These are phyloP conservation scores for Pleuronectes platessa DNA, from an alignment of 2,113 vertebrate species.

Conservation along the genomic window DNA sequence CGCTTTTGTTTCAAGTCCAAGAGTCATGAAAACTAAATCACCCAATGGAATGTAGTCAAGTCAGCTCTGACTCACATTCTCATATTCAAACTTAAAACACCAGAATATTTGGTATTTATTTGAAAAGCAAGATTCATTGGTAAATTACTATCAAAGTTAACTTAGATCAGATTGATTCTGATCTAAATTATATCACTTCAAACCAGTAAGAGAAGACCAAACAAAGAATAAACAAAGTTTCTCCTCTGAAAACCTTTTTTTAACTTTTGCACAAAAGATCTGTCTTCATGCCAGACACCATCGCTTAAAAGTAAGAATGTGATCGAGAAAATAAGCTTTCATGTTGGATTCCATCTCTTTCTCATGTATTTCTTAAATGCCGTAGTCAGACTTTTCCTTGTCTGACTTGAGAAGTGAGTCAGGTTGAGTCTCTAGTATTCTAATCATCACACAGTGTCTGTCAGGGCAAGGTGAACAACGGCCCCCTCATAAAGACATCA, in stretches of 20 bases:
- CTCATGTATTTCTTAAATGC: slow-evolving; percentile 46
- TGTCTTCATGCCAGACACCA: neutral
- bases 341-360: neutral
- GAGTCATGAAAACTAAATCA: neutral
- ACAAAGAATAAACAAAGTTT: too few species aligned
- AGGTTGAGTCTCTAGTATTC: slow-evolving; percentile 55
- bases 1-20: neutral
- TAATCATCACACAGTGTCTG: slow-evolving; percentile 65
- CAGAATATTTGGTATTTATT: neutral
- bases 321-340: neutral
- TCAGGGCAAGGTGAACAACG: slow-evolving; percentile 76
- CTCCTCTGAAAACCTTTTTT: too few species aligned
- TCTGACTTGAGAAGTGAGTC: slow-evolving; percentile 54
- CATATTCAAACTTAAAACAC: neutral
- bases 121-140: neutral
- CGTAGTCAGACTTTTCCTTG: slow-evolving; percentile 17
- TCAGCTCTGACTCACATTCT: neutral
- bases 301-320: neutral
- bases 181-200: neutral
- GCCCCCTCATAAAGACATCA: slow-evolving; percentile 81
- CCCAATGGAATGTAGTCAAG: too few species aligned
- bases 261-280: neutral
- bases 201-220: neutral
- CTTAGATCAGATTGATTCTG: neutral
- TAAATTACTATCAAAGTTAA: neutral